Conservation (phyloP, 2,113 vertebrate species). For the Probosciger aterrimus region DNA sequence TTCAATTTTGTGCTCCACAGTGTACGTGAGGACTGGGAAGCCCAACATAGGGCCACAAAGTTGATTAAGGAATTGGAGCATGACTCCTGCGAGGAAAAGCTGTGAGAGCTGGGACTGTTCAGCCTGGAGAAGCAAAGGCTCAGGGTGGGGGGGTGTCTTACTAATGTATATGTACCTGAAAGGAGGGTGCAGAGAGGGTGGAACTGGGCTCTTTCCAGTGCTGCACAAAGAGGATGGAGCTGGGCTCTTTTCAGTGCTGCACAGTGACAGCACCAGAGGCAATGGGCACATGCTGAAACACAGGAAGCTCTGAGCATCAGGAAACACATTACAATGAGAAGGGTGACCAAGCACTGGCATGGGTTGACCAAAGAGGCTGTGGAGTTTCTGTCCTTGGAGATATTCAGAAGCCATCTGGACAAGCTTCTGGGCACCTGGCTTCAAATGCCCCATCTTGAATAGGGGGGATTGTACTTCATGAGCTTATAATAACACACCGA, state of each 20-base stretch:
- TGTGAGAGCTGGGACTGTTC: not conserved
- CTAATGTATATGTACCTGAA: not conserved
- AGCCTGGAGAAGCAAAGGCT: not conserved
- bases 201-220: not conserved
- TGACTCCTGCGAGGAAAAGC: not conserved
- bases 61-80: not conserved
- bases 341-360: not conserved
- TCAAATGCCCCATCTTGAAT: not conserved
- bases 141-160: not conserved
- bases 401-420: not conserved
- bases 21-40: not conserved
- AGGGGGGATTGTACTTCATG: not conserved
- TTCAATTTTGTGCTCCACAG: not conserved
- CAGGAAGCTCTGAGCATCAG: not conserved
- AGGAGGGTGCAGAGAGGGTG: too few relatives aligned
- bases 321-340: not conserved
- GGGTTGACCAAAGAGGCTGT: not conserved
- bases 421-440: not conserved
- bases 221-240: not conserved
- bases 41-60: not conserved
- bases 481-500: not conserved
- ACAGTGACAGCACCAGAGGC: not conserved
- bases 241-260: not conserved
- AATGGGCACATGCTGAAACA: accelerated
- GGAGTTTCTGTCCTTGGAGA: not conserved